Evolutionary conservation across 2,888 invertebrate species (phyloP), one percentile per base, ranked within the genome.

Genomic region (Cephus nigrinus): DNA sequence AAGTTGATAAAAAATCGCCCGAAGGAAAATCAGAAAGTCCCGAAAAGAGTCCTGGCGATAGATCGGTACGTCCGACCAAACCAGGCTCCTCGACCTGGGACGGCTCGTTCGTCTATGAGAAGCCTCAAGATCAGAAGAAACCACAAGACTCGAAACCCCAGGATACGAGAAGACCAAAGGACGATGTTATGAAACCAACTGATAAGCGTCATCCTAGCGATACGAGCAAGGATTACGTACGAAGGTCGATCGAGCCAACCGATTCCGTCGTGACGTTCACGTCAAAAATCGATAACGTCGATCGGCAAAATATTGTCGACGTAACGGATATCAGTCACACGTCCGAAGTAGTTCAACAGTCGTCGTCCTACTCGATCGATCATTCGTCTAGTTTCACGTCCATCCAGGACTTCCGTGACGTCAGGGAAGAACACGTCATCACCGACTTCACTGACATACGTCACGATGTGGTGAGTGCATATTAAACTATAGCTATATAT

Each of bases 371-470:
- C 78, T 85, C 85, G n/a, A 81, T 88, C 81, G 90, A 90, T 80
- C 87, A 88, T 71, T 86, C 89, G n/a, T 86, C 89, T 32, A 88
- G 84, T 80, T 87, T 87, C 77, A 88, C 89, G 30, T 84, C 88
- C 34, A 80, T 86, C 80, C 87, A 87, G 79, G 89, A 90, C 69
- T 80, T 87, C 36, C 83, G 83, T 74, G 84, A 86, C 73, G 76
- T 83, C 68, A 40, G n/a, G 75, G 75, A 75, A 71, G 93, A 93
- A 84, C 93, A 90, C 85, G 92, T 92, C 78, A 92, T 93, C 87
- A 93, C 92, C 80, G 93, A 93, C 84, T 92, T 91, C 82, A 90
- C 89, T 76, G 90, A 93, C 86, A 92, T 81, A 40, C 86, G 83
- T 75, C 84, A 86, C 78, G 87, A 89, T 79, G 82, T 82, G 88